These are phyloP conservation scores for Poeciliopsis occidentalis DNA, from an alignment of 2,113 vertebrate species.

Conservation along the genomic window DNA sequence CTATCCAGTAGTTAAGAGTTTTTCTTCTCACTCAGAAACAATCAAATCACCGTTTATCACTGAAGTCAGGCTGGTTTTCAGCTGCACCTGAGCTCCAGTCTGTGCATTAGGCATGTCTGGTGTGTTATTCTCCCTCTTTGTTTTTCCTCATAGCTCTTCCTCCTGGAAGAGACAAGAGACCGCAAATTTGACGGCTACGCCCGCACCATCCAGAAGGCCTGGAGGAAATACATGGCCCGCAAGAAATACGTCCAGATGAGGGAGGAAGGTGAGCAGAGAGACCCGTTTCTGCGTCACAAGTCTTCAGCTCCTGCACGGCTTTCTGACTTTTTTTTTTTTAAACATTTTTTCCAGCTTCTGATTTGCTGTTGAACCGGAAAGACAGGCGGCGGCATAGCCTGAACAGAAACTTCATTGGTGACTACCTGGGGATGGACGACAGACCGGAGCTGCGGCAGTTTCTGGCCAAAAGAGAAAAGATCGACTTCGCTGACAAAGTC, in stretches of 20 bases:
- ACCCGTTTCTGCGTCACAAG: too few relatives aligned
- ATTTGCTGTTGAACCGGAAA: slow-evolving; percentile 93
- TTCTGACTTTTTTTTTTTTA: too few relatives aligned
- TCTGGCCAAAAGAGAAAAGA: slow-evolving; percentile 93
- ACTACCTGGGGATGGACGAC: slow-evolving; percentile 97
- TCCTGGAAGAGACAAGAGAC: slow-evolving; percentile 96
- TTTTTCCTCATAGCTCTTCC: slow-evolving; percentile 85
- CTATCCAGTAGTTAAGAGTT: background rate
- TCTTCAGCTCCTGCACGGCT: too few relatives aligned
- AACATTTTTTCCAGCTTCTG: too few relatives aligned
- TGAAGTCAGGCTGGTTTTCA: background rate
- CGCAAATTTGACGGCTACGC: slow-evolving; percentile 96
- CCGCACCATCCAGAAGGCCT: slow-evolving; percentile 93
- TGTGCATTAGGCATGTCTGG: slow-evolving; percentile 22
- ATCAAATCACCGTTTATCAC: background rate
- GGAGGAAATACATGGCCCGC: slow-evolving; percentile 90
- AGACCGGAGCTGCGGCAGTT: slow-evolving; percentile 93
- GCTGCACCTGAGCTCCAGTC: background rate
- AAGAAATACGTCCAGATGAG: too few relatives aligned
- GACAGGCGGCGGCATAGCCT: slow-evolving; percentile 94
- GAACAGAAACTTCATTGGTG: slow-evolving; percentile 96
- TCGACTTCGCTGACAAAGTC: slow-evolving; percentile 94
- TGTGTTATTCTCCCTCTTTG: slow-evolving; percentile 14
- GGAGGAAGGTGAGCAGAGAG: too few relatives aligned
- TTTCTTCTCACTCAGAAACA: background rate